Base-by-base conservation (phyloP, 2,888 invertebrate species). In the Heliconius charithonia region DNA sequence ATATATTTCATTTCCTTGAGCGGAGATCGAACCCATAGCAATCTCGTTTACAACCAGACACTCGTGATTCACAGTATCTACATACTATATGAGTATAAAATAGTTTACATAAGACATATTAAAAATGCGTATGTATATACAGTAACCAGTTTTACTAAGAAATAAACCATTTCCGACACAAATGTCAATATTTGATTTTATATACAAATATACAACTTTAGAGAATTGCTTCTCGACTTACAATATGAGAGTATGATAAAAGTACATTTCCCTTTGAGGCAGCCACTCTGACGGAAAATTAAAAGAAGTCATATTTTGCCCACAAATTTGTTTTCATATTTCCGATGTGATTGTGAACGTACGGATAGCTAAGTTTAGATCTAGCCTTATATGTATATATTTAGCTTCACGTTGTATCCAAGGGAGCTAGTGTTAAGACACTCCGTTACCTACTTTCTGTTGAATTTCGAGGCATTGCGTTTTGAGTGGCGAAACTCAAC, bases 261-360 rank as follows among this genome's bases (percentile, higher is more conserved):
- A 59, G 72, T 72, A 72, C 37, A 32, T 72, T 62, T 72, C 59
- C 59, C 59, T 72, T 66, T 76, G 72, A 72, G 56, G 76, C 75
- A 65, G 76, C 80, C 79, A 77, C 72, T 82, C 80, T 78, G 72
- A 81, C 81, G 84, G 81, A 79, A 84, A 85, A 84, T 84, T 83
- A 83, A 83, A 82, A 82, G 79, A 78, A 79, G 76, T 76, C 81
- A 76, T 69, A 32, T 59, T 37, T 59, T 59, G 59, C 72, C 59
- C 72, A 72, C 72, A 72, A 72, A 72, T 72, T 72, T 72, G 59
- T 72, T 72, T 72, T 13, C 59, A 72, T 72, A 59, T 72, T 72
- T 72, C 59, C 10, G n/a, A 72, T 72, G n/a, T 72, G 56, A 59
- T 37, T 72, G 56, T 59, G 32, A 72, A 72, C 56, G 13, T 59